Percentiles rank a stretch among this genome's conserved stretches.
Evolutionary conservation across 2,113 vertebrate genomes (phyloP).

Genomic region (Engystomops pustulosus): DNA sequence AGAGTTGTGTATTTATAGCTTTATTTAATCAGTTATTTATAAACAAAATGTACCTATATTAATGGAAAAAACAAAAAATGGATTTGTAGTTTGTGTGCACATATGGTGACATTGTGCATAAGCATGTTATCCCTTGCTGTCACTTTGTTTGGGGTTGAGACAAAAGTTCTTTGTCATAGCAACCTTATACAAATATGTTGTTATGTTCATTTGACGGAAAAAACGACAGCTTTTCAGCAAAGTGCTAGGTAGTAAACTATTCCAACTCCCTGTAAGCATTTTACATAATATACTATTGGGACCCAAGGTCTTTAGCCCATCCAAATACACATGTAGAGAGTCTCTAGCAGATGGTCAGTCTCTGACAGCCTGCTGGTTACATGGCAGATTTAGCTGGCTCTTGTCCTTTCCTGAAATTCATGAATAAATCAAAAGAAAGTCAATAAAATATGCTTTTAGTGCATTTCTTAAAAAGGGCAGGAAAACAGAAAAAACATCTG

Average conservation of each 20-base stretch:
- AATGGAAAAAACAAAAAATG: not conserved
- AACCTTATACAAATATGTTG: conserved; percentile 62
- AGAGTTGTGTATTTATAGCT: not conserved
- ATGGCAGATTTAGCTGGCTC: conserved; percentile 57
- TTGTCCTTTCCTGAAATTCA: conserved; percentile 44
- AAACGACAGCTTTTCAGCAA: conserved; percentile 65
- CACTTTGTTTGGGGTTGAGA: conserved; percentile 52
- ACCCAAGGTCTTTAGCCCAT: conserved; percentile 32
- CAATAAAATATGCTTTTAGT: conserved; percentile 35
- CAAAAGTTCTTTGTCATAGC: conserved; percentile 60
- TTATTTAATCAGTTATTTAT: not conserved
- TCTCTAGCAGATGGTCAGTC: not conserved
- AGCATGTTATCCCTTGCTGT: conserved; percentile 64
- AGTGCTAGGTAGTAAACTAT: conserved; percentile 47
- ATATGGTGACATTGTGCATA: conserved; percentile 28
- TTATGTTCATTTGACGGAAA: conserved; percentile 57
- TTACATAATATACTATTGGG: conserved; percentile 48
- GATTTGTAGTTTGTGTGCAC: not conserved
- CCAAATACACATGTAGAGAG: not conserved
- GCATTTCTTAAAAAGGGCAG: conserved; percentile 8
- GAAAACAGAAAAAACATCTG: conserved; percentile 1
- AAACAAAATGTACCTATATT: not conserved
- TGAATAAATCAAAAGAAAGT: conserved; percentile 54
- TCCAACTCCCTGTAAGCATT: conserved; percentile 46
- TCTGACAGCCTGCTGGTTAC: conserved; percentile 34